Percentiles rank a stretch among this genome's conserved stretches.
These are phyloP conservation scores for Ammodytes dubius DNA, from an alignment of 2,113 vertebrate species.

Conservation along the genomic window DNA sequence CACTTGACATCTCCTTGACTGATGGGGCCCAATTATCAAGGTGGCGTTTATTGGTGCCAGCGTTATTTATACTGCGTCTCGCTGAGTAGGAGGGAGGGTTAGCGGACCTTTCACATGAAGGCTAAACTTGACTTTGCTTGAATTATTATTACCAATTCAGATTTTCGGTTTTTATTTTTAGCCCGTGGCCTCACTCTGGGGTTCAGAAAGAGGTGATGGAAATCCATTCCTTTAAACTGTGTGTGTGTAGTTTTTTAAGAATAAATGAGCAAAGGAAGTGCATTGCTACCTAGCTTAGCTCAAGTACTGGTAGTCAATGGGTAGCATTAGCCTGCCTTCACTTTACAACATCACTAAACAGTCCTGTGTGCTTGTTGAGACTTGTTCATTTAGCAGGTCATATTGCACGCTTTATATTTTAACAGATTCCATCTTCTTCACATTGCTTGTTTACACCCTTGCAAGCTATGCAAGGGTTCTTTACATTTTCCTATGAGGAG, in stretches of 20 bases:
- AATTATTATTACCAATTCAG: conserved; percentile 64
- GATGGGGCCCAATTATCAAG: conserved; percentile 87
- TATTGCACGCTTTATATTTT: too few relatives aligned
- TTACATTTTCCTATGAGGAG: conserved; percentile 31
- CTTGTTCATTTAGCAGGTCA: too few relatives aligned
- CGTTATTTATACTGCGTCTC: conserved; percentile 91
- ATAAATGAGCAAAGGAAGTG: too few relatives aligned
- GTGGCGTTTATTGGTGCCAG: conserved; percentile 85
- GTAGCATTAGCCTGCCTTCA: too few relatives aligned
- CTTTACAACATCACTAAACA: too few relatives aligned
- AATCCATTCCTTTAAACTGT: too few relatives aligned
- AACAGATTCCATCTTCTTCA: not conserved
- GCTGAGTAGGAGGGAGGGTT: conserved; percentile 71
- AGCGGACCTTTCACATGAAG: conserved; percentile 76
- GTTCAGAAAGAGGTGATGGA: too few relatives aligned
- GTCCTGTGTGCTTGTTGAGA: too few relatives aligned
- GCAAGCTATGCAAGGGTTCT: not conserved
- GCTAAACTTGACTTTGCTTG: conserved; percentile 85
- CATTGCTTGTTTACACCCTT: conserved; percentile 25
- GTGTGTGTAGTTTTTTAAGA: too few relatives aligned
- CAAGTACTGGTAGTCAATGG: too few relatives aligned
- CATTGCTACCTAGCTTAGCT: too few relatives aligned
- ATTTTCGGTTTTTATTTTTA: not conserved
- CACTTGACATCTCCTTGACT: conserved; percentile 84
- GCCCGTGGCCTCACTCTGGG: too few relatives aligned